Percentiles rank a stretch among this genome's conserved stretches.
Conservation (phyloP, 2,113 vertebrate species). For the Onychostruthus taczanowskii region DNA sequence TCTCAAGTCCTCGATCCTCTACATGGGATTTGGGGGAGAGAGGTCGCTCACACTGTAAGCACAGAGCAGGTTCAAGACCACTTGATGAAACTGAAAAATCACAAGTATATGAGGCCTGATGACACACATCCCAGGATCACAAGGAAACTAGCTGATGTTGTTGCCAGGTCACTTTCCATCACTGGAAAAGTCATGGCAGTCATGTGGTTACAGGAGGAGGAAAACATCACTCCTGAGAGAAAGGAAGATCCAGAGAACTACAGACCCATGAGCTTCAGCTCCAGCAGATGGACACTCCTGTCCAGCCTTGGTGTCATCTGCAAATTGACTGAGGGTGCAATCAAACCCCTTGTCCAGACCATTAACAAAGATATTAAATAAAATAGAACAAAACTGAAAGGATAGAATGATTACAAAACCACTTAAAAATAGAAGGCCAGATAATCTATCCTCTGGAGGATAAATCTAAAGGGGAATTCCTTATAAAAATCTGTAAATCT, state of each 20-base stretch:
- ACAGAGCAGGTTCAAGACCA: neutral
- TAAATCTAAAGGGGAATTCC: neutral
- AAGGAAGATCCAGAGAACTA: neutral
- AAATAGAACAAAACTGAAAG: neutral
- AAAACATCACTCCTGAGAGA: neutral
- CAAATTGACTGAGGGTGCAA: neutral
- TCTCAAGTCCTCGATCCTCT: neutral
- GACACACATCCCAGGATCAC: neutral
- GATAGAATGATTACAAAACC: neutral
- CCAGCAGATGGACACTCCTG: neutral
- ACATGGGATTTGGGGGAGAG: neutral
- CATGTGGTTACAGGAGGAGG: neutral
- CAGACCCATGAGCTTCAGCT: fast-evolving
- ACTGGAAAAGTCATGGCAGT: neutral
- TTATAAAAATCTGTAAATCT: neutral
- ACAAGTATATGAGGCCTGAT: neutral
- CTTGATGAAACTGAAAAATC: neutral
- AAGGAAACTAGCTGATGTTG: neutral
- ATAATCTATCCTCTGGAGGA: neutral
- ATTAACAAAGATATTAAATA: neutral
- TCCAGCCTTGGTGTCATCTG: neutral
- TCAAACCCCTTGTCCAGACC: neutral
- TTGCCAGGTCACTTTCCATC: neutral
- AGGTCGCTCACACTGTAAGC: fast-evolving
- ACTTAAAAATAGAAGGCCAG: neutral